phyloP scores from a whole-genome alignment of 2,888 invertebrate species.

The Steinernema carpocapsae region DNA sequence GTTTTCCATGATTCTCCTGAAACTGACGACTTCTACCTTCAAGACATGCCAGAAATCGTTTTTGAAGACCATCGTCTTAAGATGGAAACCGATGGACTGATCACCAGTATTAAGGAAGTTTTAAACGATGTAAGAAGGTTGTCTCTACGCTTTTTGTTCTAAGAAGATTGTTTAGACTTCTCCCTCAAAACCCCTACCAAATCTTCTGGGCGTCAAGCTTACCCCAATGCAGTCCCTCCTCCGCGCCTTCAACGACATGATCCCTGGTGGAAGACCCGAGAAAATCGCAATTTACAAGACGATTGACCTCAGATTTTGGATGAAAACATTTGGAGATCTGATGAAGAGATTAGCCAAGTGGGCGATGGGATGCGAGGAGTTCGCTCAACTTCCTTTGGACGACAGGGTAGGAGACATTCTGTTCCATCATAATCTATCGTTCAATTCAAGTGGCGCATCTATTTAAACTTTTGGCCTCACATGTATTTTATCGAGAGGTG shows the following conservation, averaged over 20 bases:
- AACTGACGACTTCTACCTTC: neutral
- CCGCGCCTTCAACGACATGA: conserved; percentile 24
- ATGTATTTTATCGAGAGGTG: neutral
- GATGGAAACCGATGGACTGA: neutral
- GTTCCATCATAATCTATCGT: neutral
- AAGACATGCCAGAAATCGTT: neutral
- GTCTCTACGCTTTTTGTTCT: too few species aligned
- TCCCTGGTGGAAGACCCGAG: conserved; percentile 27
- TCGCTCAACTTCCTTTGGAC: conserved; percentile 23
- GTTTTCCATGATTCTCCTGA: neutral
- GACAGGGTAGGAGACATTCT: conserved; percentile 25
- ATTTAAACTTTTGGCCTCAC: neutral
- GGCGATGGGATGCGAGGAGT: conserved; percentile 37
- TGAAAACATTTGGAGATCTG: conserved; percentile 16
- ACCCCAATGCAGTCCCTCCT: conserved; percentile 33
- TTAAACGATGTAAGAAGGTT: too few species aligned
- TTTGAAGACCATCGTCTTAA: neutral
- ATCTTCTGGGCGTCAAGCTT: conserved; percentile 19
- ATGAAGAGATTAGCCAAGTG: neutral
- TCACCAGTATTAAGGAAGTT: too few species aligned
- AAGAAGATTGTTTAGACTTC: too few species aligned
- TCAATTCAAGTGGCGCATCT: conserved; percentile 10
- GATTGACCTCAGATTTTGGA: conserved; percentile 16
- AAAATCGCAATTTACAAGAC: neutral
- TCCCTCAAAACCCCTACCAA: too few species aligned